Conservation (phyloP, 2,888 invertebrate genomes). For the Thysanoteuthis rhombus region DNA sequence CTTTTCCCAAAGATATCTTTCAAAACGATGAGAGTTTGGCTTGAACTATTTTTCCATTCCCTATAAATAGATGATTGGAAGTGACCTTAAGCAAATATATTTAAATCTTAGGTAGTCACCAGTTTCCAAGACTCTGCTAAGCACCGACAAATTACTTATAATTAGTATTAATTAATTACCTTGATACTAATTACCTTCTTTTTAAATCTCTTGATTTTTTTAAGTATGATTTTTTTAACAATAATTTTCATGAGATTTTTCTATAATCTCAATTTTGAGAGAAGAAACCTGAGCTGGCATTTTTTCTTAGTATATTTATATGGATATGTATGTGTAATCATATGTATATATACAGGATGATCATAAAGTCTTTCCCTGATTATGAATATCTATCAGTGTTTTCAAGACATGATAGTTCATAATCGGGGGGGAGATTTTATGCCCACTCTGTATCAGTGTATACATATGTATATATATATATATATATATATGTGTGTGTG, state of each 20-base stretch:
- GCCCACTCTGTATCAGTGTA: no score
- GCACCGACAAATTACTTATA: not conserved
- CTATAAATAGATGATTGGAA: no score
- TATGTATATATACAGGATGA: slow-evolving; percentile 22
- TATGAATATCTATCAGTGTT: no score
- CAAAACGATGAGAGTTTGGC: no score
- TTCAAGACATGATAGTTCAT: no score
- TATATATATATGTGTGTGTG: not conserved
- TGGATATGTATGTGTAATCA: not conserved
- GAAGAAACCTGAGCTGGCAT: not conserved
- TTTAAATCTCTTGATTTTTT: not conserved
- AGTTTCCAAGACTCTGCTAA: not conserved
- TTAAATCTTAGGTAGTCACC: not conserved
- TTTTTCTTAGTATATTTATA: not conserved
- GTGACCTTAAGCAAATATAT: not conserved
- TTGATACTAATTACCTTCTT: not conserved
- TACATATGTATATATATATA: no score
- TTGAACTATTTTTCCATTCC: no score
- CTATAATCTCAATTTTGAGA: not conserved
- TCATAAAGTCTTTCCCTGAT: no score
- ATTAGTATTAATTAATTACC: not conserved
- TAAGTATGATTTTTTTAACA: not conserved
- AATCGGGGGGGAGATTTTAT: no score
- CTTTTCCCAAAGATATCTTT: no score
- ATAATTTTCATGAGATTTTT: not conserved